Evolutionary conservation across 2,888 invertebrate species (phyloP), one percentile per base, ranked within the genome.

Genomic region (Heliconius ismenius): DNA sequence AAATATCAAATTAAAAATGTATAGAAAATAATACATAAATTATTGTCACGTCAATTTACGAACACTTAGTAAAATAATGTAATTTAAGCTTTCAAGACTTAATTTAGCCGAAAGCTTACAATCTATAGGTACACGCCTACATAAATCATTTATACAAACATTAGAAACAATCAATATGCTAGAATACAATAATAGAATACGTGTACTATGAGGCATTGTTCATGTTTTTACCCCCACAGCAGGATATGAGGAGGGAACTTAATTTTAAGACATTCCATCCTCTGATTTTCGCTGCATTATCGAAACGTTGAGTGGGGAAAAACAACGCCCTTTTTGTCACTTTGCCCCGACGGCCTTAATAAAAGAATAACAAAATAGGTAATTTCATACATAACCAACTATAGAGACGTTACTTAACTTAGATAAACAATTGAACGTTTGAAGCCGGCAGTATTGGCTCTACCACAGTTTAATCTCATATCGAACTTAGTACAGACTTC

Each of bases 401-500:
- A 54, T n/a, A 54, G 4, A 54, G n/a, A 28, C 15, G 32, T 69
- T 54, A 32, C 4, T 58, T 70, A 15, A 58, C 70, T 18, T 43
- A n/a, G 24, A 26, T 58, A 15, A 54, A 32, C 63, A 63, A 75
- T 70, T 28, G 49, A 28, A 4, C 36, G 63, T 69, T 75, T 63
- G 36, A 64, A 63, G 36, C 39, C 15, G n/a, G 15, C 43, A 67
- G 77, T 77, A 75, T 77, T 78, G 76, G 58, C 64, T 39, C 32
- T 49, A 74, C 76, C 72, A 76, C 79, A 78, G 76, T 70, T 78
- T 64, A 73, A 76, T 70, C 39, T 70, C n/a, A 78, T 75, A 79
- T 79, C 70, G 76, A 79, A 79, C 79, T 78, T 65, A 69, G 68
- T 72, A 76, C 75, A 75, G 75, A 79, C 78, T 77, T 78, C 79